phyloP scores from a whole-genome alignment of 2,888 invertebrate genomes.

The Stenolophus ochropezus region DNA sequence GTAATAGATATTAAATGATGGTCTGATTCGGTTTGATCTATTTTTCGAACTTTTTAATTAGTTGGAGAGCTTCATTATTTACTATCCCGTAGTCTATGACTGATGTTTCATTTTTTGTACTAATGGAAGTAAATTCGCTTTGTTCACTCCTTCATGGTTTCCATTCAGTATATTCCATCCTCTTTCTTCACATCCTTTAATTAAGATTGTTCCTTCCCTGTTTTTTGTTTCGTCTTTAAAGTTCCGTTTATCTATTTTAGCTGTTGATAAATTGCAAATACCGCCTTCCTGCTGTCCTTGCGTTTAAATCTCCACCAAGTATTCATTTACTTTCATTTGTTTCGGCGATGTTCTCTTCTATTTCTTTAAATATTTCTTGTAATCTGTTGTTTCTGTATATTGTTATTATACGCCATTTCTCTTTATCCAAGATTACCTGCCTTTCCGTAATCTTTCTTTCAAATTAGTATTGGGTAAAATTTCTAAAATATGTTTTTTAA shows the following conservation, averaged over 20 bases:
- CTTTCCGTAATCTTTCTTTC: neutral
- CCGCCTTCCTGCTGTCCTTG: neutral
- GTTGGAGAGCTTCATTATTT: neutral
- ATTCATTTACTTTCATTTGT: neutral
- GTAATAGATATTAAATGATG: neutral
- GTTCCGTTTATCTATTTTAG: neutral
- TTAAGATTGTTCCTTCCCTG: neutral
- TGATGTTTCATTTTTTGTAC: neutral
- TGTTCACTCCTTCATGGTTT: neutral
- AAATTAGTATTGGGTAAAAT: neutral
- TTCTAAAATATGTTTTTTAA: neutral
- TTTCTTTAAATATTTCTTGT: neutral
- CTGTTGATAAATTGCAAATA: neutral
- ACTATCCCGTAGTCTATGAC: neutral
- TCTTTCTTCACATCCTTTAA: neutral
- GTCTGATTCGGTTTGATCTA: neutral
- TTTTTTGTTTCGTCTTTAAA: neutral
- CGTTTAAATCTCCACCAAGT: constrained; percentile 2
- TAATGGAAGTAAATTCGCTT: neutral
- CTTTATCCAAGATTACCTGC: neutral
- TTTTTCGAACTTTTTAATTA: neutral
- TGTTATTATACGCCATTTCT: constrained; percentile 2
- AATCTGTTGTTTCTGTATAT: neutral
- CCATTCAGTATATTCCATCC: constrained; percentile 12
- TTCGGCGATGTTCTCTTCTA: neutral